Conservation (phyloP, 2,888 invertebrate species). For the Amaurobius ferox region DNA sequence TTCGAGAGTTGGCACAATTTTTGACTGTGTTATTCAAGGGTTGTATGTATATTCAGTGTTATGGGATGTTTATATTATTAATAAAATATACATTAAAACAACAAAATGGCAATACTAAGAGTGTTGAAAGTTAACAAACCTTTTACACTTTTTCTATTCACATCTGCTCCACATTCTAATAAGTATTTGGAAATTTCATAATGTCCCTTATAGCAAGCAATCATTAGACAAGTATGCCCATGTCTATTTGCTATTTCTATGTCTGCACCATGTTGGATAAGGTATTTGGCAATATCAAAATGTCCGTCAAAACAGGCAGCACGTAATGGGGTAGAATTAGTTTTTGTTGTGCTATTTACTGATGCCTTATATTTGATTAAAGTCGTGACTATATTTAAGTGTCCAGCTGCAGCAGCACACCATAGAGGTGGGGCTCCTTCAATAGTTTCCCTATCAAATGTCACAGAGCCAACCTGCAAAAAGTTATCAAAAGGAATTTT, state of each 20-base stretch:
- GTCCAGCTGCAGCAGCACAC: conserved; percentile 98
- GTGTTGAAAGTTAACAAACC: too few species aligned
- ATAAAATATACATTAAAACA: too few species aligned
- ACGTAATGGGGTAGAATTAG: conserved; percentile 94
- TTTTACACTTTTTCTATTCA: conserved; percentile 87
- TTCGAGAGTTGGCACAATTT: too few species aligned
- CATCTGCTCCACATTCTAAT: conserved; percentile 89
- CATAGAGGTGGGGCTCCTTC: conserved; percentile 97
- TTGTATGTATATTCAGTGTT: too few species aligned
- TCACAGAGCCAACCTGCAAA: conserved; percentile 82
- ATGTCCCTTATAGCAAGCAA: conserved; percentile 97
- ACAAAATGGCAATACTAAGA: too few species aligned
- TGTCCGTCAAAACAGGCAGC: conserved; percentile 99
- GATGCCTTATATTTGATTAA: conserved; percentile 90
- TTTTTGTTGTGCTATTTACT: conserved; percentile 95
- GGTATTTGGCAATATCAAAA: conserved; percentile 93
- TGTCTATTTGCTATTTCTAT: conserved; percentile 97
- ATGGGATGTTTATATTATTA: too few species aligned
- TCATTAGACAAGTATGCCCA: conserved; percentile 98
- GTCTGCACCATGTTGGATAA: conserved; percentile 94
- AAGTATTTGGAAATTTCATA: conserved; percentile 92
- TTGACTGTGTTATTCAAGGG: too few species aligned
- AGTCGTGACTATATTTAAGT: conserved; percentile 89
- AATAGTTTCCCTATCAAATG: conserved; percentile 97
- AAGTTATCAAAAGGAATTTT: not conserved